Conservation (phyloP, 2,113 vertebrate species). For the Garra rufa region DNA sequence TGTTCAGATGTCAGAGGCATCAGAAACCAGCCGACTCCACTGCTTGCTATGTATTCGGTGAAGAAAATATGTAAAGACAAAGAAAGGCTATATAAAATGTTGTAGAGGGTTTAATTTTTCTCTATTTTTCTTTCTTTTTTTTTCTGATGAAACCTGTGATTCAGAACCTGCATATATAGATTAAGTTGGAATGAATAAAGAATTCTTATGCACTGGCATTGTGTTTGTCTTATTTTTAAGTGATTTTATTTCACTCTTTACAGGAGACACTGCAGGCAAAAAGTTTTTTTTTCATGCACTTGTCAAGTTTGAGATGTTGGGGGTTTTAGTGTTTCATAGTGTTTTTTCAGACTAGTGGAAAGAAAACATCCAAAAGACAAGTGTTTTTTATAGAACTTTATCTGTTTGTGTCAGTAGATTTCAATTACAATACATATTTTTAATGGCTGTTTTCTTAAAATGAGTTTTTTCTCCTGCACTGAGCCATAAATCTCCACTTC, state of each 20-base stretch:
- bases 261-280: too few species aligned
- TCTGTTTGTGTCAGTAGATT: too few species aligned
- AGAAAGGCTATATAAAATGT: constrained; percentile 9
- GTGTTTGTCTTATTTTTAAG: neutral
- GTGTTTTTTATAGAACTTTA: too few species aligned
- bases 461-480: too few species aligned
- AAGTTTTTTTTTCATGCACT: too few species aligned
- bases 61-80: constrained; percentile 44
- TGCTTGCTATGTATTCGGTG: constrained; percentile 47
- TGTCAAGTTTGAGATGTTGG: too few species aligned
- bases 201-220: constrained; percentile 56
- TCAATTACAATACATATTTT: too few species aligned
- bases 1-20: constrained; percentile 43
- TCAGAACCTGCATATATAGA: constrained; percentile 58
- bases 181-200: constrained; percentile 72
- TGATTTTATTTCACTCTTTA: neutral
- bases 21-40: constrained; percentile 42
- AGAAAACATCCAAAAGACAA: too few species aligned
- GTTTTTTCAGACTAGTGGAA: too few species aligned
- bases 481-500: too few species aligned
- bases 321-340: too few species aligned
- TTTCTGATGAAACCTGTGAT: constrained; percentile 46
- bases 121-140: constrained; percentile 59
- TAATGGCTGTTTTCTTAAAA: too few species aligned
- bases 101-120: constrained; percentile 59